phyloP scores from a whole-genome alignment of 2,888 invertebrate species.

The Cerastis rubricosa region DNA sequence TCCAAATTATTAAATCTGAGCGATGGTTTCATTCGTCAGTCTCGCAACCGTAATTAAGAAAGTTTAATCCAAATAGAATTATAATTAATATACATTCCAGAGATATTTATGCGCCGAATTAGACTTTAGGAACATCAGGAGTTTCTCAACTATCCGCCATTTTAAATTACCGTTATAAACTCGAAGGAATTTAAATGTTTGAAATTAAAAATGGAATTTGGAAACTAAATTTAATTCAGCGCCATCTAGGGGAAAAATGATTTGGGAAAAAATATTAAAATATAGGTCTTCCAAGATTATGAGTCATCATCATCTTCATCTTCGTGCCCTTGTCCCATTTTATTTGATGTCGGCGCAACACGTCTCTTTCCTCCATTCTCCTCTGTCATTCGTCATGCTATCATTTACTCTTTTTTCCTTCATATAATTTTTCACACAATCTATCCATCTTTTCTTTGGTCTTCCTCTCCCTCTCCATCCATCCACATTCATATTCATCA shows the following conservation, averaged over 20 bases:
- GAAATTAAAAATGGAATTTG: not conserved
- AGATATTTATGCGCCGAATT: conserved; percentile 43
- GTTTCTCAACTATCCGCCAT: conserved; percentile 17
- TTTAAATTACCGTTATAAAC: conserved; percentile 17
- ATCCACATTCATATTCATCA: too few relatives aligned
- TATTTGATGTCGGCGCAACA: too few relatives aligned
- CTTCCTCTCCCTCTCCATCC: too few relatives aligned
- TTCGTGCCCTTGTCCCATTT: too few relatives aligned
- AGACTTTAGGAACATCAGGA: conserved; percentile 29
- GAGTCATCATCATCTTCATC: too few relatives aligned
- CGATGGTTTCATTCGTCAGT: conserved; percentile 55
- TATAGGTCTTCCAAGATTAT: not conserved
- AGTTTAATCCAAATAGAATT: conserved; percentile 60
- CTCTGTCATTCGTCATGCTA: too few relatives aligned
- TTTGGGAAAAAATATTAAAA: not conserved
- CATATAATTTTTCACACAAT: too few relatives aligned
- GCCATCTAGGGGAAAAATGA: not conserved
- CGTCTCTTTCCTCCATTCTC: too few relatives aligned
- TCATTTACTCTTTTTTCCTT: too few relatives aligned
- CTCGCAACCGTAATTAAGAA: conserved; percentile 57
- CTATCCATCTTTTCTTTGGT: too few relatives aligned
- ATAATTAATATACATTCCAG: conserved; percentile 54
- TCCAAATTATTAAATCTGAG: conserved; percentile 56
- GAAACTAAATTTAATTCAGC: not conserved
- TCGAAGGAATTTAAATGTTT: not conserved